Evolutionary conservation across 2,797 vertebrate species (phyloP).

Genomic region (Chelidonichthys spinosus): DNA sequence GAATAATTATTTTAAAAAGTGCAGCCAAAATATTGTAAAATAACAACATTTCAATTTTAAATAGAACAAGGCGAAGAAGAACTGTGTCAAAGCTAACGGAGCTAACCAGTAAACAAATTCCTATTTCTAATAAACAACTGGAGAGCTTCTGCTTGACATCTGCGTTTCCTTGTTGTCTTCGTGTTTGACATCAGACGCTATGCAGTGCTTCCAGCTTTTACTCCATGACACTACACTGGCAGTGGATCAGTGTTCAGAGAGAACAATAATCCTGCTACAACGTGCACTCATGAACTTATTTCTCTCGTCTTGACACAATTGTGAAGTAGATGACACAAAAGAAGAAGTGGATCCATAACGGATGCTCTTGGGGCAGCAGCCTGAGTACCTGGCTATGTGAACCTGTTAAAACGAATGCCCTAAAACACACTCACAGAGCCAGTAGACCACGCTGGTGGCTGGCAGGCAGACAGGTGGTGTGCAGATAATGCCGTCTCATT

Average conservation of each 20-base stretch:
- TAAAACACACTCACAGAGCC: slow-evolving; percentile 19
- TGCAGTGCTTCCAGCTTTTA: background rate
- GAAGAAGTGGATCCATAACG: background rate
- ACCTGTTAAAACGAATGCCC: slow-evolving; percentile 35
- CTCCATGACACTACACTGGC: too few species aligned
- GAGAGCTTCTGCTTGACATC: background rate
- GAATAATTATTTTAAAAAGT: too few species aligned
- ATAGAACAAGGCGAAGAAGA: too few species aligned
- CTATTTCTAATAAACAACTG: too few species aligned
- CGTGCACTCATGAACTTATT: background rate
- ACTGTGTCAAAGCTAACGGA: too few species aligned
- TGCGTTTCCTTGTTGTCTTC: too few species aligned
- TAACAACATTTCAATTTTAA: too few species aligned
- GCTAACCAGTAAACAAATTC: too few species aligned
- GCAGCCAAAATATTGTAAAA: too few species aligned
- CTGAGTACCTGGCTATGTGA: slow-evolving; percentile 18
- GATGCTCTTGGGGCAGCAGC: too few species aligned
- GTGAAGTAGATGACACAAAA: background rate
- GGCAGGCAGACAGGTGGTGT: slow-evolving; percentile 60
- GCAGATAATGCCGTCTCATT: slow-evolving; percentile 75
- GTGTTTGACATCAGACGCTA: too few species aligned
- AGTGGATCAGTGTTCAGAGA: too few species aligned
- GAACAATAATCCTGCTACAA: background rate
- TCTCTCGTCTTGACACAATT: background rate
- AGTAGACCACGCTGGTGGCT: slow-evolving; percentile 14